Evolutionary conservation across 2,888 invertebrate genomes (phyloP).

Genomic region (Stictocephala bisonia): DNA sequence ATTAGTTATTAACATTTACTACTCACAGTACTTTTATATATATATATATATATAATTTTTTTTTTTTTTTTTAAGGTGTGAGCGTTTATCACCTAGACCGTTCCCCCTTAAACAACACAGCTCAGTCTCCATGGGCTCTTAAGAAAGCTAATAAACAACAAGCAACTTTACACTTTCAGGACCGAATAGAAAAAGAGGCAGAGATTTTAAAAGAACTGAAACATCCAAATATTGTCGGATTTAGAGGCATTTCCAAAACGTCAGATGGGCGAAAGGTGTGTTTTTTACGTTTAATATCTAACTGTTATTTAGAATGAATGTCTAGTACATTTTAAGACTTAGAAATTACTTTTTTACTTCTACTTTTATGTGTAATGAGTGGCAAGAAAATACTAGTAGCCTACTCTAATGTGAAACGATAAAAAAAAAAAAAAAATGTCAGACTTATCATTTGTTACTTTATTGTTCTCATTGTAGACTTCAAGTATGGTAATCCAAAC

Average conservation of each 20-base stretch:
- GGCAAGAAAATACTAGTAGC: too few relatives aligned
- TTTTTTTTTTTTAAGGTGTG: conserved; percentile 70
- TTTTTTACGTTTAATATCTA: conserved; percentile 61
- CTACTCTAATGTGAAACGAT: too few relatives aligned
- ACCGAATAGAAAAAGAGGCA: conserved; percentile 77
- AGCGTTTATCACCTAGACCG: conserved; percentile 81
- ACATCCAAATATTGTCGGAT: conserved; percentile 88
- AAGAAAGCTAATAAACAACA: conserved; percentile 74
- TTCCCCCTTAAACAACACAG: conserved; percentile 68
- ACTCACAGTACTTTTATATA: neutral
- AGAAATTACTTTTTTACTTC: too few relatives aligned
- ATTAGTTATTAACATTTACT: neutral
- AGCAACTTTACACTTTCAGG: conserved; percentile 64
- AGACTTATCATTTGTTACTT: too few relatives aligned
- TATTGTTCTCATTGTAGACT: too few relatives aligned
- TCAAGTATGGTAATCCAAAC: too few relatives aligned
- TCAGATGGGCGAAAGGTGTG: conserved; percentile 66
- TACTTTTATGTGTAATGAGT: too few relatives aligned
- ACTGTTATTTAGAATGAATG: neutral
- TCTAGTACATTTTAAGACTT: too few relatives aligned
- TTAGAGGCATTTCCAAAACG: conserved; percentile 69
- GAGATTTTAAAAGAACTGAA: conserved; percentile 74
- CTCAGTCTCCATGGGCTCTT: conserved; percentile 83
- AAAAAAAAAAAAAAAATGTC: too few relatives aligned
- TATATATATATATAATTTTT: conserved; percentile 12